Base-by-base conservation (phyloP, 1,140 invertebrate species). In the Popillia japonica region DNA sequence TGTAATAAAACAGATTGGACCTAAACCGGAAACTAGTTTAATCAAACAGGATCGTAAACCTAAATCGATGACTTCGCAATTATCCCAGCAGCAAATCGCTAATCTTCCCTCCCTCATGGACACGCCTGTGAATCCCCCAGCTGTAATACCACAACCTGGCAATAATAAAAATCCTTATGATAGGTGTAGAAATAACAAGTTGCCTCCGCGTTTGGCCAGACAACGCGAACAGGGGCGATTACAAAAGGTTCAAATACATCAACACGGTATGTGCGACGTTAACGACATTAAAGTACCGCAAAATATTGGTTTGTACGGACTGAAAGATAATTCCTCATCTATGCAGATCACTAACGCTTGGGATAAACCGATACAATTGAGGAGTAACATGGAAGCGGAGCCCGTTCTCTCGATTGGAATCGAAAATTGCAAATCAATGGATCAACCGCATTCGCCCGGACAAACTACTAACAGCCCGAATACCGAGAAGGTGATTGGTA, bases 141-240 rank as follows among this genome's bases (percentile, higher is more conserved):
- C 85, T 0, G 85, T 87, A 20, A 83, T 88, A 78, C 82, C 84
- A 82, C 83, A 87, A 86, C 81, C 83, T 81, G 77, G 76, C 78
- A 79, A 82, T 77, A 79, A 86, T 77, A 79, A 86, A 44, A 88
- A 87, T 68, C 89, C 89, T 59, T 93, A 91, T 80, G 92, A 94
- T 75, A 86, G 91, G 11, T 86, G 88, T 7, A 86, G 89, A 11
- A 88, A 90, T 81, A 68, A 68, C 22, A 81, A 88, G 81, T 86
- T 96, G 9, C 92, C 95, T 0, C 95, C 95, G 0, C 90, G 95
- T 59, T 92, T 96, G 82, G 93, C 92, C n/a, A 95, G 94, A 83
- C 93, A 94, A 84, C 89, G 91, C 61, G 89, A 92, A 81, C 87
- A 89, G 22, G 90, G 89, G 78, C 84, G 87, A 40, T 80, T 87